Evolutionary conservation across 2,888 invertebrate species (phyloP), one percentile per base, ranked within the genome.

Genomic region (Melinaea marsaeus): DNA sequence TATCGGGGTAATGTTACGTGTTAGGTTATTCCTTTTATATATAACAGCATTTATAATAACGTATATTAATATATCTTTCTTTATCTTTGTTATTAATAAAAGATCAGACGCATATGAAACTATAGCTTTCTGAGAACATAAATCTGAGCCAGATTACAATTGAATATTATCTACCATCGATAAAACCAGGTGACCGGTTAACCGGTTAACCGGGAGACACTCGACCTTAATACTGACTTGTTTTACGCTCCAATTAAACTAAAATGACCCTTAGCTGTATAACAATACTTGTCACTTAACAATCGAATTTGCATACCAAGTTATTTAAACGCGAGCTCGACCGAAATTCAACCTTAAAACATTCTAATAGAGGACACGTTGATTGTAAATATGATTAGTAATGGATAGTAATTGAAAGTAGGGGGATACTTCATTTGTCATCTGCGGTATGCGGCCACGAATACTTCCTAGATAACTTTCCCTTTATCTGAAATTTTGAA

Each of bases 171-270:
- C 51, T 51, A 7, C 51, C 51, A 51, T 54, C 51, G 35, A 57
- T 51, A 51, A 62, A 64, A 60, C 66, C 35, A 47, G 54, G 68
- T 64, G 60, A 65, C 64, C 59, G 59, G 58, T 56, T 64, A 58
- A 65, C 64, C 59, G 59, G 58, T 56, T 56, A 60, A 67, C 63
- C 63, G 71, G 71, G 71, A 71, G 68, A 63, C 71, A 71, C 70
- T 72, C 71, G 72, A 69, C 72, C 69, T 55, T 56, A 65, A 63
- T 69, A 61, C 37, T 51, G 45, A 66, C 69, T 64, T 64, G 68
- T 69, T 67, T 22, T 62, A 56, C 63, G 64, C 63, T 70, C 67
- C 59, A 69, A 70, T 69, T 67, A 66, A 58, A 63, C 54, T 45
- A 62, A 62, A 65, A 58, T 61, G 55, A 62, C 63, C 63, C 63